These are phyloP conservation scores for Catocala fraxini DNA, from an alignment of 2,888 invertebrate genomes.

Conservation along the genomic window DNA sequence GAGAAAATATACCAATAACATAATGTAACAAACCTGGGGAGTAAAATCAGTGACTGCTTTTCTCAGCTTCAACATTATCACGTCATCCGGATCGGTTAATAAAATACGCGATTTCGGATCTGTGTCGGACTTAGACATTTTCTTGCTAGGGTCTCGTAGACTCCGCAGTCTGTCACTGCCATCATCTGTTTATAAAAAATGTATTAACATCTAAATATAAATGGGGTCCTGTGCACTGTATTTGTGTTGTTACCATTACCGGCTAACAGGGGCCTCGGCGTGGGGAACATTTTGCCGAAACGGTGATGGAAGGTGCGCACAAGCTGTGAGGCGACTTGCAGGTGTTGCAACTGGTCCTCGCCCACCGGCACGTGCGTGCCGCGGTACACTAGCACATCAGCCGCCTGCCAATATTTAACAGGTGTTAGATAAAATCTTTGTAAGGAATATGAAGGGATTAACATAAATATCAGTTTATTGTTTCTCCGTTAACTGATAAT, in stretches of 20 bases:
- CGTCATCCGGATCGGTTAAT: conserved; percentile 89
- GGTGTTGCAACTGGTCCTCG: conserved; percentile 50
- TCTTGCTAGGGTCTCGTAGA: conserved; percentile 94
- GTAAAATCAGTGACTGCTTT: conserved; percentile 97
- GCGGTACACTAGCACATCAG: conserved; percentile 90
- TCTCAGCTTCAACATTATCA: conserved; percentile 86
- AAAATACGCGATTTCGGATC: conserved; percentile 93
- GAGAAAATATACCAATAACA: too few relatives aligned
- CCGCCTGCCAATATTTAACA: conserved; percentile 41
- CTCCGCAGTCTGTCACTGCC: conserved; percentile 91
- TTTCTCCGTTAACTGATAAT: too few relatives aligned
- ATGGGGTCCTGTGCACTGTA: too few relatives aligned
- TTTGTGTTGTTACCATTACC: conserved; percentile 22
- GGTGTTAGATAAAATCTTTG: too few relatives aligned
- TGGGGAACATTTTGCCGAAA: conserved; percentile 93
- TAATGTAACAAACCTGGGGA: conserved; percentile 84
- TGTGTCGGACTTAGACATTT: conserved; percentile 99
- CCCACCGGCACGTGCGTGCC: conserved; percentile 90
- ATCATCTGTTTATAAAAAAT: conserved; percentile 59
- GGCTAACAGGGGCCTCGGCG: conserved; percentile 79
- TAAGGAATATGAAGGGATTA: too few relatives aligned
- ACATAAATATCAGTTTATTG: too few relatives aligned
- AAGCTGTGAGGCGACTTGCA: conserved; percentile 71
- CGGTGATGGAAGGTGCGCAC: conserved; percentile 93
- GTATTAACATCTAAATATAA: too few relatives aligned